Evolutionary conservation across 2,113 vertebrate genomes (phyloP).

Genomic region (Capreolus pygargus): DNA sequence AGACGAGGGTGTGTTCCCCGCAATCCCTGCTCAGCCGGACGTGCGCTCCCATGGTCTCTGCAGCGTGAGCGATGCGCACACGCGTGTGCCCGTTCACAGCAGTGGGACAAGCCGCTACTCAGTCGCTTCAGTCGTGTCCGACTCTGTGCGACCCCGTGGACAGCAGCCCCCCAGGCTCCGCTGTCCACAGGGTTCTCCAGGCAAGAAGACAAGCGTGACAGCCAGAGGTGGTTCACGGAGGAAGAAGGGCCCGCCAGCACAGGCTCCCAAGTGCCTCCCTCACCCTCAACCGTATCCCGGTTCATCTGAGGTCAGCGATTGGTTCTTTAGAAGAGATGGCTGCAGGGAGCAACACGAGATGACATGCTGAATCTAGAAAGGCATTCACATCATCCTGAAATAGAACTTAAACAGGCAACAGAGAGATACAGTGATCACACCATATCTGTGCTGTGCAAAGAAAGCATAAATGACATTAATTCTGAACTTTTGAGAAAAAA

Average conservation of each 20-base stretch:
- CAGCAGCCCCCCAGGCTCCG: accelerated
- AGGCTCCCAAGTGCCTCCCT: accelerated
- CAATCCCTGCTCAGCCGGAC: not conserved
- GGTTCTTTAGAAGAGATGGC: not conserved
- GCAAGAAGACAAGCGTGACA: not conserved
- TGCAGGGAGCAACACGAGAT: accelerated
- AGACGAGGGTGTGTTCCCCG: accelerated
- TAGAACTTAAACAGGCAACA: too few species aligned
- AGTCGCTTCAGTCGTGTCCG: accelerated
- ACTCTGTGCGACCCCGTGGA: accelerated
- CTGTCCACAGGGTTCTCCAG: not conserved
- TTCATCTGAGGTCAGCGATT: accelerated
- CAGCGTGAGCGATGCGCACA: accelerated
- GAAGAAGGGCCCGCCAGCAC: accelerated
- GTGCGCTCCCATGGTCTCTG: accelerated
- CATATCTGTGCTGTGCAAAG: not conserved
- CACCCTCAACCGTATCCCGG: accelerated
- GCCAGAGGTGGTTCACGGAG: not conserved
- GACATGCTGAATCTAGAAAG: not conserved
- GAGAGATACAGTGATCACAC: accelerated
- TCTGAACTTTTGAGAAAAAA: not conserved
- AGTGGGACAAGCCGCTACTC: not conserved
- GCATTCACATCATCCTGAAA: accelerated
- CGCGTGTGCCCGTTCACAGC: accelerated
- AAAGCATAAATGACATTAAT: not conserved